A percentile compares a stretch with the other conserved stretches of the same genome.
Conservation (phyloP, 2,888 invertebrate species). For the Rhyacophila evoluta region DNA sequence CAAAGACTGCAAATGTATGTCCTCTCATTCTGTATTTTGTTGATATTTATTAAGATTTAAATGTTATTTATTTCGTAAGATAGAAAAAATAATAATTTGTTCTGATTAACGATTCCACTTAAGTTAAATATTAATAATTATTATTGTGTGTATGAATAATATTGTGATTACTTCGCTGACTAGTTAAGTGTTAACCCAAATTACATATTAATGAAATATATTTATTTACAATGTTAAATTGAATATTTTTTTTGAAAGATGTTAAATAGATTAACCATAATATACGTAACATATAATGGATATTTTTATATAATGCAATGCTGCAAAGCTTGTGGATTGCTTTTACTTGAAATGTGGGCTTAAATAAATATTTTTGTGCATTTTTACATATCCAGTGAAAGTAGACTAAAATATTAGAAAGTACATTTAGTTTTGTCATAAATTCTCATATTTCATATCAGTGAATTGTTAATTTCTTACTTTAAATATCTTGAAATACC, state of each 20-base stretch:
- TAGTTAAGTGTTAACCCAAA: slow-evolving; percentile 22
- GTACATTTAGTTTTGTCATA: too few relatives aligned
- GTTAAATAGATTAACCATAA: not conserved
- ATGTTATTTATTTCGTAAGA: slow-evolving; percentile 22
- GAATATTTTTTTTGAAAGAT: slow-evolving; percentile 11
- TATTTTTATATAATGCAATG: slow-evolving; percentile 4
- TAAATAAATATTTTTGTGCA: not conserved
- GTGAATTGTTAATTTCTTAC: too few relatives aligned
- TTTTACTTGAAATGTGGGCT: slow-evolving; percentile 15
- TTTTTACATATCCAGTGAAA: not conserved
- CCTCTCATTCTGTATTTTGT: slow-evolving; percentile 22
- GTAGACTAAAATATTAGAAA: too few relatives aligned
- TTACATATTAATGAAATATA: slow-evolving; percentile 5
- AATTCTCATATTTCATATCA: too few relatives aligned
- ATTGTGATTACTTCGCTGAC: slow-evolving; percentile 1
- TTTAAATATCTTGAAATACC: too few relatives aligned
- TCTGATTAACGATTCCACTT: not conserved
- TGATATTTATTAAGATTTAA: slow-evolving; percentile 18
- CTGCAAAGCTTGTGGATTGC: not conserved
- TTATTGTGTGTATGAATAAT: not conserved
- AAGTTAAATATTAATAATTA: not conserved
- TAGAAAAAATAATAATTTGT: not conserved
- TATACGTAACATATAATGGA: not conserved
- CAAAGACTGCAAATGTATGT: slow-evolving; percentile 39
- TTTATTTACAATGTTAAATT: slow-evolving; percentile 16